phyloP scores from a whole-genome alignment of 1,140 invertebrate species.

The Geopemphigus sp. region DNA sequence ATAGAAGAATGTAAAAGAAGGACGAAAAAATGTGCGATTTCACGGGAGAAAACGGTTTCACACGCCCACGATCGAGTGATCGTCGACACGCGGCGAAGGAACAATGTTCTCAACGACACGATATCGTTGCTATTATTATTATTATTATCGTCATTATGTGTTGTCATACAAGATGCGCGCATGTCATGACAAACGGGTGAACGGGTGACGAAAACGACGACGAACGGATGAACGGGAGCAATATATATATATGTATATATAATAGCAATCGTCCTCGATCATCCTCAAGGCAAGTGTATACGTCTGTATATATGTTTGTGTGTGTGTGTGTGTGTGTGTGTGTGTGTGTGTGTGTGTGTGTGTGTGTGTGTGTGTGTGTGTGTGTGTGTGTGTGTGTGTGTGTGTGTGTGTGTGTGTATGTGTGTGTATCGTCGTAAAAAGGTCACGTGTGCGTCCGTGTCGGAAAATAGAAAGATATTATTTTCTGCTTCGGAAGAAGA shows the following conservation, averaged over 20 bases:
- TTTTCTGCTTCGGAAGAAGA: background rate
- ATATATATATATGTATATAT: too few species aligned
- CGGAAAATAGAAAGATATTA: slow-evolving; percentile 10
- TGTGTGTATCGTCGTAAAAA: slow-evolving; percentile 4
- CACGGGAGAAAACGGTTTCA: slow-evolving; percentile 39
- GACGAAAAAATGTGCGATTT: slow-evolving; percentile 31
- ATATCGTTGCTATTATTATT: background rate
- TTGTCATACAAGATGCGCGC: background rate
- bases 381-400: background rate
- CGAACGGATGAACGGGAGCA: background rate
- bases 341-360: background rate
- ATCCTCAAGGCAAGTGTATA: too few species aligned
- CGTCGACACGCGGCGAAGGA: background rate
- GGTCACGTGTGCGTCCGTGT: slow-evolving; percentile 46
- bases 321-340: background rate
- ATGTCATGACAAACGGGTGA: background rate
- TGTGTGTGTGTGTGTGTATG: background rate
- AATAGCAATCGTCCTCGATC: background rate
- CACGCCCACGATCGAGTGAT: slow-evolving; percentile 18
- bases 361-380: too few species aligned
- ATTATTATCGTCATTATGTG: background rate
- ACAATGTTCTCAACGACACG: slow-evolving; percentile 16
- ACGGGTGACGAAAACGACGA: background rate
- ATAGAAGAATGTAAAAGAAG: background rate
- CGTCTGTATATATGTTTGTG: background rate